Evolutionary conservation across 2,888 invertebrate species (phyloP), one percentile per base, ranked within the genome.

Genomic region (Syritta pipiens): DNA sequence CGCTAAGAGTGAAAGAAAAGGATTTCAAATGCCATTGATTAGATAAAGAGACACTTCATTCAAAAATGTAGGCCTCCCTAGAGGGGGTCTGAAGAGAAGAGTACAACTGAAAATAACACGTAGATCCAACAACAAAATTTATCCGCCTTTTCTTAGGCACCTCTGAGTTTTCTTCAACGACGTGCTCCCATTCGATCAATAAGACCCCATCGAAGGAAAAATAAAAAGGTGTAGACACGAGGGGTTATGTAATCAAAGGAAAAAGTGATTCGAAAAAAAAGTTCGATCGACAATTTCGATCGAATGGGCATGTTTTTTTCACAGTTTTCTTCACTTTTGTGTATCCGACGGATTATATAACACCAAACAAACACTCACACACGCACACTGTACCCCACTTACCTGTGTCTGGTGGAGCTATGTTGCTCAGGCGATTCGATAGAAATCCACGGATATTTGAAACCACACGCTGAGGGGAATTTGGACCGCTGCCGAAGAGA

Each of bases 391-490:
- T 26, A 26, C 3, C 10, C 2, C 5, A 75, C 92, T 91, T 84
- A 94, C 94, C 94, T 93, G 94, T 92, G 86, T 94, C 94, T 86
- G 92, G 91, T 91, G 89, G 93, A 91, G 87, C 92, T 90, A 86
- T 92, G 91, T 88, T 92, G 90, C 88, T 93, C 91, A 88, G 83
- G 81, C 92, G 91, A 89, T 91, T 92, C 86, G 92, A 90, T 84
- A 94, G 91, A 90, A 92, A 93, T 85, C 94, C 94, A 87, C 92
- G 91, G 89, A 94, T 92, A 89, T 93, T 93, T 90, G 91, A 92
- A 88, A 94, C 93, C 86, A 93, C 93, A 85, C 93, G 91, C 88
- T 92, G 91, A 84, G 92, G 93, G 87, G 93, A 92, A 87, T 92
- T 92, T 85, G 92, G 92, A 87, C 93, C 91, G 89, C 87, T 87